Evolutionary conservation across 2,113 vertebrate species (phyloP).

Genomic region (Menidia beryllina): DNA sequence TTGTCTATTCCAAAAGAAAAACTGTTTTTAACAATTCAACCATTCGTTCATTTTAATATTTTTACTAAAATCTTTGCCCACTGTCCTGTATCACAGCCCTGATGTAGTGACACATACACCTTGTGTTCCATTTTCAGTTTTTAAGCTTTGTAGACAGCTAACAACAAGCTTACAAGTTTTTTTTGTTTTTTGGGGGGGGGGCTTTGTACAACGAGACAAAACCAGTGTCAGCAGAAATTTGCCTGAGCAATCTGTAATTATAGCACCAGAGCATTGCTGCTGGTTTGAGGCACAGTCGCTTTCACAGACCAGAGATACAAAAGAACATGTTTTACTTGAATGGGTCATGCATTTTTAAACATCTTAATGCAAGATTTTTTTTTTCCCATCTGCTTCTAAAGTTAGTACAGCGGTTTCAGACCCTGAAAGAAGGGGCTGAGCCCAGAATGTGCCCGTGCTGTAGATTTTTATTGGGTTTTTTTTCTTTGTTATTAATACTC

Average conservation of each 20-base stretch:
- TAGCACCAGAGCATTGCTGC: conserved; percentile 1
- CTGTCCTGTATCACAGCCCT: too few species aligned
- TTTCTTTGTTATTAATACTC: too few species aligned
- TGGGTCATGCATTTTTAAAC: conserved; percentile 69
- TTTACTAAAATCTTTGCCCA: too few species aligned
- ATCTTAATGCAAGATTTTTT: conserved; percentile 34
- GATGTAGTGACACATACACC: conserved; percentile 4
- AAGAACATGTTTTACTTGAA: conserved; percentile 64
- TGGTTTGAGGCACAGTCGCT: conserved; percentile 12
- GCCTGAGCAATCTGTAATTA: conserved; percentile 34
- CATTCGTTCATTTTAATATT: too few species aligned
- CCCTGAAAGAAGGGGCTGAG: background rate
- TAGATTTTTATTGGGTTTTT: too few species aligned
- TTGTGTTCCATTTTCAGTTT: conserved; percentile 31
- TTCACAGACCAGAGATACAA: conserved; percentile 33
- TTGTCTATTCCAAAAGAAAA: too few species aligned
- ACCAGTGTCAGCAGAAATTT: conserved; percentile 65
- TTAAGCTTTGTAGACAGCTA: conserved; percentile 19
- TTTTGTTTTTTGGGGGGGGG: too few species aligned
- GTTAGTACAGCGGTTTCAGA: conserved; percentile 22
- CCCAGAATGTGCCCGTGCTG: too few species aligned
- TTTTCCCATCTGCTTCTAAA: conserved; percentile 28
- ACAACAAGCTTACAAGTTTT: conserved; percentile 41
- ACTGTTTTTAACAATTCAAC: too few species aligned
- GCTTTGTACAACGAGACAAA: conserved; percentile 45